Conservation (phyloP, 2,113 vertebrate genomes). For the Grammomys surdaster region DNA sequence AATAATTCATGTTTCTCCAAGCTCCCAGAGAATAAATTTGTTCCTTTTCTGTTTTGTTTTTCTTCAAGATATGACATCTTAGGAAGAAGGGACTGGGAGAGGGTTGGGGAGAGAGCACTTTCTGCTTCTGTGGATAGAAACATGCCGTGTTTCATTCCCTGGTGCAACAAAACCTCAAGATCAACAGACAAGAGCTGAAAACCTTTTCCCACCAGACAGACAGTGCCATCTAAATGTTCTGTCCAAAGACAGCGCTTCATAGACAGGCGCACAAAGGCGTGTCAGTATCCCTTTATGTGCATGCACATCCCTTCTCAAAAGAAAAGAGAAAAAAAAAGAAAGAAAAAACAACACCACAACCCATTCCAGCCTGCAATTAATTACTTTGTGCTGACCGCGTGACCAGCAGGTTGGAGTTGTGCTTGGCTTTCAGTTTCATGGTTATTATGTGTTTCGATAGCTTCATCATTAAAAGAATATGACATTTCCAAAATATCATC, state of each 20-base stretch:
- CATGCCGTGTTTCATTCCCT: slow-evolving; percentile 80
- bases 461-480: neutral
- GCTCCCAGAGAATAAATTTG: slow-evolving; percentile 87
- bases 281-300: slow-evolving; percentile 37
- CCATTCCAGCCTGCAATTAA: slow-evolving; percentile 81
- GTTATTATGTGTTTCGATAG: neutral
- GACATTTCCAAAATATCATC: neutral
- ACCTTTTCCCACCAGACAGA: slow-evolving; percentile 86
- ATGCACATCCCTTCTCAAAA: slow-evolving; percentile 54
- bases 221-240: slow-evolving; percentile 81
- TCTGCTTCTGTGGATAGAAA: slow-evolving; percentile 84
- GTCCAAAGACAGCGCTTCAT: slow-evolving; percentile 82
- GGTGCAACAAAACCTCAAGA: slow-evolving; percentile 83
- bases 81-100: slow-evolving; percentile 76
- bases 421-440: slow-evolving; percentile 55
- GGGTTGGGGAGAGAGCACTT: slow-evolving; percentile 71
- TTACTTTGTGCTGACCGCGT: slow-evolving; percentile 76
- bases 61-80: slow-evolving; percentile 87
- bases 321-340: neutral
- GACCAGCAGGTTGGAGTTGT: slow-evolving; percentile 50
- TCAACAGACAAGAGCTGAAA: slow-evolving; percentile 86
- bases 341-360: slow-evolving; percentile 22
- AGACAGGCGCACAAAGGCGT: slow-evolving; percentile 79
- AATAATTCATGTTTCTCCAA: slow-evolving; percentile 87
- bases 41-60: slow-evolving; percentile 87